Evolutionary conservation across 2,888 invertebrate species (phyloP).

Genomic region (Chloroclysta siterata): DNA sequence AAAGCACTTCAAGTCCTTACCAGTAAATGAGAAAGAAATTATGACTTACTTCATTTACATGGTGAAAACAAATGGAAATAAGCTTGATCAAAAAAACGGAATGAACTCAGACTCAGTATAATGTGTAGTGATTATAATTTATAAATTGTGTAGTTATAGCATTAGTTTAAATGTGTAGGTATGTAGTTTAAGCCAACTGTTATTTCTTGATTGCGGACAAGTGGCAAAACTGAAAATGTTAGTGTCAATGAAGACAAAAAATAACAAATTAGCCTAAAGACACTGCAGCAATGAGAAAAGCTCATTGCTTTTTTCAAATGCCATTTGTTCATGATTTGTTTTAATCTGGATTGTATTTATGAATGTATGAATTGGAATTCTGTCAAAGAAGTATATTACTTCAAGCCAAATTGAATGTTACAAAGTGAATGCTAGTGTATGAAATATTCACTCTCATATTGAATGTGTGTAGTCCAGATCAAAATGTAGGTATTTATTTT

Average conservation of each 20-base stretch:
- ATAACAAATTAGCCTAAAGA: background rate
- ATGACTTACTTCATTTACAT: slow-evolving; percentile 98
- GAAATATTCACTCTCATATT: slow-evolving; percentile 33
- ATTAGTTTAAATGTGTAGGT: slow-evolving; percentile 39
- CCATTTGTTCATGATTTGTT: slow-evolving; percentile 17
- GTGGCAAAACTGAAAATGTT: slow-evolving; percentile 2
- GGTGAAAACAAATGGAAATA: slow-evolving; percentile 96
- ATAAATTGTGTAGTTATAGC: slow-evolving; percentile 58
- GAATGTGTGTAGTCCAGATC: slow-evolving; percentile 37
- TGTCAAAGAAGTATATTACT: slow-evolving; percentile 63
- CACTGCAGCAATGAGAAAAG: background rate
- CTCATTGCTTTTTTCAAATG: slow-evolving; percentile 3
- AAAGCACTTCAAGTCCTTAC: slow-evolving; percentile 97
- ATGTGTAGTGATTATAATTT: slow-evolving; percentile 60
- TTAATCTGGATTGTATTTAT: slow-evolving; percentile 58
- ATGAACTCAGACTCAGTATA: slow-evolving; percentile 86
- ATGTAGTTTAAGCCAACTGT: slow-evolving; percentile 52
- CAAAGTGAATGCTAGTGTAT: slow-evolving; percentile 41
- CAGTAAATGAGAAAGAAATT: slow-evolving; percentile 97
- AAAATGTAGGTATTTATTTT: slow-evolving; percentile 45
- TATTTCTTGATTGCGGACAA: slow-evolving; percentile 43
- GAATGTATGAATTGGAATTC: slow-evolving; percentile 56
- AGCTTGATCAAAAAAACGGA: slow-evolving; percentile 93
- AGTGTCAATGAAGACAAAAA: background rate
- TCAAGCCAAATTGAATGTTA: slow-evolving; percentile 57